Percentiles rank a stretch among this genome's conserved stretches.
Conservation (phyloP, 2,888 invertebrate genomes). For the Heteromurus nitidus region DNA sequence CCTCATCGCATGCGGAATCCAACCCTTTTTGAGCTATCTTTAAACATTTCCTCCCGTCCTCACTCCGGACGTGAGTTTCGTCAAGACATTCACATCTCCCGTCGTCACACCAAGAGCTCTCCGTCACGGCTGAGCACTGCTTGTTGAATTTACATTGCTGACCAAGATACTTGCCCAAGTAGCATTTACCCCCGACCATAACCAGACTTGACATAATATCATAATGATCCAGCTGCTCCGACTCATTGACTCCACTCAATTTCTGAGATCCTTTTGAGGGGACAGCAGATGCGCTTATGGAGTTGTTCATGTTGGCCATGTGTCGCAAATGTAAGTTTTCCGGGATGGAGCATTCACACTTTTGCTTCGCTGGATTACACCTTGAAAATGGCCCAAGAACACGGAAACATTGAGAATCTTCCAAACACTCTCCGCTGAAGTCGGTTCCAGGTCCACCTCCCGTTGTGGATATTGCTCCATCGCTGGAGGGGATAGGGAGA, state of each 20-base stretch:
- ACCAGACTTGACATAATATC: constrained; percentile 23
- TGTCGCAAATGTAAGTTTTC: constrained; percentile 29
- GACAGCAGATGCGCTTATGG: not conserved
- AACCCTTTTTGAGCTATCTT: constrained; percentile 64
- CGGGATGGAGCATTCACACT: constrained; percentile 69
- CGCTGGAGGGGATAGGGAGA: constrained; percentile 59
- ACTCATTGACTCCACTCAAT: constrained; percentile 3
- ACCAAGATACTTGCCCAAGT: constrained; percentile 65
- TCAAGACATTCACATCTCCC: constrained; percentile 69
- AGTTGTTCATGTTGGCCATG: not conserved
- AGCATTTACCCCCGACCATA: constrained; percentile 67
- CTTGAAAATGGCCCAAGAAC: constrained; percentile 65
- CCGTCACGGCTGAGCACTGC: constrained; percentile 67
- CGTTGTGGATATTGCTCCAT: constrained; percentile 23
- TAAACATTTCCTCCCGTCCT: constrained; percentile 70
- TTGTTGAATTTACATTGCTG: constrained; percentile 69
- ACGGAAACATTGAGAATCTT: constrained; percentile 64
- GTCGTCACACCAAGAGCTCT: constrained; percentile 65
- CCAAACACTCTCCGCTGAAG: constrained; percentile 54
- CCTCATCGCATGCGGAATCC: constrained; percentile 69
- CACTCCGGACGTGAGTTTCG: constrained; percentile 60
- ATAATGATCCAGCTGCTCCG: constrained; percentile 26
- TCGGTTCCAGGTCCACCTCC: constrained; percentile 1
- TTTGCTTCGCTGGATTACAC: constrained; percentile 61
- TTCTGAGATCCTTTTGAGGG: not conserved